A percentile compares a stretch with the other conserved stretches of the same genome.
Evolutionary conservation across 2,797 vertebrate species (phyloP).

Genomic region (Nyctalus aviator): DNA sequence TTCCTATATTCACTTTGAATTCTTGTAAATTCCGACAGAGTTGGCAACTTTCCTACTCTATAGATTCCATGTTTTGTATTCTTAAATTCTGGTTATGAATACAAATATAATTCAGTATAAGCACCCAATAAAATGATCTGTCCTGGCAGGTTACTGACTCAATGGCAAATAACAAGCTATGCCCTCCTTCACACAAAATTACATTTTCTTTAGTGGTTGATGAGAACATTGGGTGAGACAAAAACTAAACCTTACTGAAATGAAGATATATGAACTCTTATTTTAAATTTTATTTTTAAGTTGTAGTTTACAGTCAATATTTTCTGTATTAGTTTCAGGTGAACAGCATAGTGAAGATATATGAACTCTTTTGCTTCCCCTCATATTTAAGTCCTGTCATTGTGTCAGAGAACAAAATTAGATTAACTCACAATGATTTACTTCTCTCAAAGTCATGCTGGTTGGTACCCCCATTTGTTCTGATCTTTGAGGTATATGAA

Average conservation of each 20-base stretch:
- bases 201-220: slow-evolving; percentile 40
- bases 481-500: slow-evolving; percentile 36
- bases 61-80: neutral
- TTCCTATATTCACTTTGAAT: neutral
- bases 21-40: neutral
- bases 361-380: slow-evolving; percentile 43
- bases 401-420: slow-evolving; percentile 59
- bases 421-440: slow-evolving; percentile 68
- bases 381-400: slow-evolving; percentile 60
- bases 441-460: slow-evolving; percentile 16
- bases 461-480: slow-evolving; percentile 34
- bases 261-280: slow-evolving; percentile 26
- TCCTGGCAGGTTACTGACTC: neutral
- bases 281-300: neutral
- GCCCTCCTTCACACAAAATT: neutral
- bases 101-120: neutral
- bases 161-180: neutral
- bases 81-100: neutral
- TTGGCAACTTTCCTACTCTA: neutral
- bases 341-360: slow-evolving; percentile 3
- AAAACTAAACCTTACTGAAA: slow-evolving; percentile 16
- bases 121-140: neutral
- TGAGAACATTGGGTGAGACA: neutral
- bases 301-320: neutral
- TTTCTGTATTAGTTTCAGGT: neutral